Evolutionary conservation across 35 echinoderm and acorn worm species (phyloP), one percentile per base, ranked within the genome.

Genomic region (Amphiura filiformis): DNA sequence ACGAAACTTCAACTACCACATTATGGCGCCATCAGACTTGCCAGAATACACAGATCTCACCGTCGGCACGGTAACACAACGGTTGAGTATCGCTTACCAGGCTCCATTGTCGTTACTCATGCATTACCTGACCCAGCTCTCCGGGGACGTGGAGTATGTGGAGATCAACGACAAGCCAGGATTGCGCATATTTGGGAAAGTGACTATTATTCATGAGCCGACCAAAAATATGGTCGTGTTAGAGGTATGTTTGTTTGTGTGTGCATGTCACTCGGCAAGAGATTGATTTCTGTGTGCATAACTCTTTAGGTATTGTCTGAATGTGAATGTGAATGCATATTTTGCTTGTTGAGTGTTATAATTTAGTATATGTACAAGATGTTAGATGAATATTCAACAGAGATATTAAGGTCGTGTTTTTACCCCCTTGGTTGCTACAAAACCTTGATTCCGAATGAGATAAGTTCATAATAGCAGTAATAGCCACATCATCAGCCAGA

Each of bases 1-100:
- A 87, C 88, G 96, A 52, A 98, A 98, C 76, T 98, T 98, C 77
- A 98, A 98, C 79, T 98, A 98, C 65, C 96, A 98, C 81, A 98
- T 98, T 75, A 98, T 98, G 93, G 93, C 96, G 13, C 92, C 96
- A 0, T 80, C 86, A 30, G 96, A 98, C 75, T 44, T 98, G 35
- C 84, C 61, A 91, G 96, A 98, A 32, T 98, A 98, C 78, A 98
- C 96, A 1, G 96, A 98, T 40, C 85, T 98, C 2, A 87, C 93
- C 11, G 92, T 98, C 0, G 92, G 96, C 78, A 98, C 90, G 12
- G 89, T 97, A 0, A 98, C 92, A 12, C 96, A 98, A 56, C 81
- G 96, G 3, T 86, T 92, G 80, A 98, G 95, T 39, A 84, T 98
- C 1, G 87, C 96, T 0, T 94, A 94, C 89, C 75, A 76, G 1